Evolutionary conservation across 2,888 invertebrate genomes (phyloP), one percentile per base, ranked within the genome.

Genomic region (Drosophila meridiana): DNA sequence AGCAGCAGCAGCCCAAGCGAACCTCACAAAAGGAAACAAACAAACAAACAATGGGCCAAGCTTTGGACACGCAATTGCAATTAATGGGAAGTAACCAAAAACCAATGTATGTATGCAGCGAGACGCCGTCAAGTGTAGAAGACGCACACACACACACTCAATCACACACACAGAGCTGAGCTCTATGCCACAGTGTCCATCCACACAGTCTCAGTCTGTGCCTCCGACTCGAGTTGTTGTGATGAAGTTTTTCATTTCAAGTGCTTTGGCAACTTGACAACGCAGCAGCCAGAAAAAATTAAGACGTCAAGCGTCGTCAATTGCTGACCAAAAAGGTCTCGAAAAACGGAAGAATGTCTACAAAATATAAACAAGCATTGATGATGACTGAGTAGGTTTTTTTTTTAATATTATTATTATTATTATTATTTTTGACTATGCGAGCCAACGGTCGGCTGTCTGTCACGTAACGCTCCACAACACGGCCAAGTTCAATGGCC

Each of bases 11-110:
- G 36, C 36, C 14, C 8, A 53, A 53, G 8, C 42, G 55, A 63
- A 45, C 36, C 38, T 47, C 62, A 57, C 56, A 38, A 48, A 43
- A 34, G 43, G 30, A 64, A 48, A 52, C 58, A 59, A 62, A 76
- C n/a, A 60, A 73, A 70, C 74, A 86, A 90, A 86, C 90, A 86
- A 90, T 88, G 82, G 71, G 34, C 62, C 48, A 74, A 87, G 82
- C 90, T 84, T 74, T 74, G 78, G 90, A 91, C 91, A 91, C 91
- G 91, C 91, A 91, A 91, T 92, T 91, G 91, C 92, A 91, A 91
- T 92, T 91, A 91, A 91, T 90, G 91, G 82, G 75, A 69, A 79
- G 90, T 90, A 90, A 85, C 85, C 90, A 71, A 90, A 86, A 90
- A 83, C 78, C 80, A 66, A 75, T 68, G 76, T 60, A 75, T 68